Base-by-base conservation (phyloP, 2,888 invertebrate genomes). In the Drosophila birchii region DNA sequence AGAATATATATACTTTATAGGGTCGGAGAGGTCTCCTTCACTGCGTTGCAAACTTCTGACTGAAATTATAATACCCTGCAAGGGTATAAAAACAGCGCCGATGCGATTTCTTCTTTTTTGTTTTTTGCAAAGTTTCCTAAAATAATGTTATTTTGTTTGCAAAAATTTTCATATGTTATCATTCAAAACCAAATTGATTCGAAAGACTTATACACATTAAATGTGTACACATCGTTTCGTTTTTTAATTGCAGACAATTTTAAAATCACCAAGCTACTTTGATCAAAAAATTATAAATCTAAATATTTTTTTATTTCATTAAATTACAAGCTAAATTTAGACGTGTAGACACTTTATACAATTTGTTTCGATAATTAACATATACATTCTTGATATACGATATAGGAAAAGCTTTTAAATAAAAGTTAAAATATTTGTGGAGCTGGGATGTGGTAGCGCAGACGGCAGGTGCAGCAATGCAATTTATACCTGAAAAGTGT, bases 281-380 rank as follows among this genome's bases (percentile, higher is more conserved):
- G 23, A 23, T 16, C 23, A 44, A 39, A 38, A 16, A 43, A 12
- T 45, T 11, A 56, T 73, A 75, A 64, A 62, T 81, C 79, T 86
- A 77, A 76, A 81, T 78, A 76, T 76, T 84, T 78, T 79, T 90
- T 89, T 91, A 87, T 91, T 84, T 90, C 85, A 87, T 89, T 90
- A 89, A 89, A 86, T 91, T 88, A 90, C 75, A 84, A 84, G 83
- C 91, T 91, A 89, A 87, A 87, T 88, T 86, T 89, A 89, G 84
- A 91, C 79, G 84, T 81, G 79, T 82, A 84, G 82, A 84, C 82
- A 84, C 87, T 91, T 91, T 90, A 86, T 87, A 90, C 87, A 91
- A 88, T 81, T 68, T 81, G 9, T 34, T 88, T 79, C 78, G 76
- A 79, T 80, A 79, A 85, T 78, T 75, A 80, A 70, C 54, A 81